A percentile compares a stretch with the other conserved stretches of the same genome.
Conservation (phyloP, 2,113 vertebrate species). For the Epinephelus cyanopodus region DNA sequence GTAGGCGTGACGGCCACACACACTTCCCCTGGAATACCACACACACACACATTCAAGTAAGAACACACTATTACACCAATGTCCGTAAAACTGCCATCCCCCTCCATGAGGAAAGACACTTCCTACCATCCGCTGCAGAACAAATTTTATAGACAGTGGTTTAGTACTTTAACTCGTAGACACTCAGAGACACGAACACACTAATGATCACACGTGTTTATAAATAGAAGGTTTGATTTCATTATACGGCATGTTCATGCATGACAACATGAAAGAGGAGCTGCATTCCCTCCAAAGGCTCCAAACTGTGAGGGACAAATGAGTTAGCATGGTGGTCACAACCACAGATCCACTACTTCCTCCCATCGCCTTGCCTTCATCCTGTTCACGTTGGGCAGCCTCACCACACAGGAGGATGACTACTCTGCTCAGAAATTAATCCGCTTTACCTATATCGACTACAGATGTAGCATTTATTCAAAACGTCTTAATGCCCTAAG, state of each 20-base stretch:
- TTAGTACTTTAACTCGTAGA: slow-evolving; percentile 13
- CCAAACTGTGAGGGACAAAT: slow-evolving; percentile 66
- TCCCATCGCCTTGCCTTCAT: slow-evolving; percentile 49
- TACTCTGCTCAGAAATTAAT: slow-evolving; percentile 34
- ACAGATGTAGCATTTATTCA: slow-evolving; percentile 48
- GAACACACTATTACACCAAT: slow-evolving; percentile 17
- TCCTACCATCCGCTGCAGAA: slow-evolving; percentile 16
- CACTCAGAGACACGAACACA: slow-evolving; percentile 27
- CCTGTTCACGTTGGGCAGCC: slow-evolving; percentile 47
- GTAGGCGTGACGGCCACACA: slow-evolving; percentile 46
- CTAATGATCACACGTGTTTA: slow-evolving; percentile 47
- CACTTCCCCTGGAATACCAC: not conserved
- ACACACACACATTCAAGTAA: slow-evolving; percentile 19
- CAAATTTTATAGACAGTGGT: slow-evolving; percentile 36
- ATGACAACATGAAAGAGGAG: slow-evolving; percentile 57
- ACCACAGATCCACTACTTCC: slow-evolving; percentile 65
- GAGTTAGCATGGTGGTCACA: slow-evolving; percentile 66
- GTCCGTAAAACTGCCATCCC: slow-evolving; percentile 8
- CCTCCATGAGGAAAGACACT: slow-evolving; percentile 13
- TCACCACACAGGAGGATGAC: slow-evolving; percentile 62
- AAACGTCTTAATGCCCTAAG: not conserved
- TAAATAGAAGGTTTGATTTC: slow-evolving; percentile 67
- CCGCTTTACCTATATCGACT: slow-evolving; percentile 38
- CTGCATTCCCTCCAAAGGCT: slow-evolving; percentile 31
- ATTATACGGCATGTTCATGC: slow-evolving; percentile 49